These are phyloP conservation scores for Neoitamus cyanurus DNA, from an alignment of 2,888 invertebrate species.

Conservation along the genomic window DNA sequence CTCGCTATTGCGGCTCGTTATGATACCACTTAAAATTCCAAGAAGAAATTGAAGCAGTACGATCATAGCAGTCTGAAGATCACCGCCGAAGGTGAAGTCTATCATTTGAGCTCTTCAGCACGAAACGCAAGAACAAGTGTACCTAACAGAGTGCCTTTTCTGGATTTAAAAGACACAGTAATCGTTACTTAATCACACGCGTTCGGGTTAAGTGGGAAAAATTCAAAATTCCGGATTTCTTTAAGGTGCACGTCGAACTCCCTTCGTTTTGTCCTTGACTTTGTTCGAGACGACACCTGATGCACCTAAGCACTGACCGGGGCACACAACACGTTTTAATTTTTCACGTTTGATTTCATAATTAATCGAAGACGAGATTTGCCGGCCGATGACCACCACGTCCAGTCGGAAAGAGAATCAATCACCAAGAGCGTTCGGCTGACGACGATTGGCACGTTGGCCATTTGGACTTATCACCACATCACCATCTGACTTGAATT, in stretches of 20 bases:
- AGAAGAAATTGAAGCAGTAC: constrained; percentile 48
- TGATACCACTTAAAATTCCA: constrained; percentile 46
- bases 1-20: constrained; percentile 21
- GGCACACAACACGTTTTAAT: neutral
- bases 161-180: neutral
- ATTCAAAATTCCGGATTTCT: too few relatives aligned
- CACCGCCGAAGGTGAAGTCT: constrained; percentile 9
- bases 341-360: constrained; percentile 33
- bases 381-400: constrained; percentile 11
- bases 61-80: constrained; percentile 47
- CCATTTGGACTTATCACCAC: constrained; percentile 27
- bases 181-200: neutral
- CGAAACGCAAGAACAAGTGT: neutral
- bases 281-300: neutral
- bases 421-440: constrained; percentile 8
- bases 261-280: neutral
- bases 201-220: neutral
- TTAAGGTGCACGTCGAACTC: neutral
- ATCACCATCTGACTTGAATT: neutral
- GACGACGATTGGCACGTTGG: neutral
- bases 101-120: constrained; percentile 9
- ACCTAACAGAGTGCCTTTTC: neutral
- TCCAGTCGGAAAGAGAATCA: constrained; percentile 15
- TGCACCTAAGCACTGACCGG: neutral
- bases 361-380: neutral